Base-by-base conservation (phyloP, 2,113 vertebrate genomes). In the Calidris pugnax region DNA sequence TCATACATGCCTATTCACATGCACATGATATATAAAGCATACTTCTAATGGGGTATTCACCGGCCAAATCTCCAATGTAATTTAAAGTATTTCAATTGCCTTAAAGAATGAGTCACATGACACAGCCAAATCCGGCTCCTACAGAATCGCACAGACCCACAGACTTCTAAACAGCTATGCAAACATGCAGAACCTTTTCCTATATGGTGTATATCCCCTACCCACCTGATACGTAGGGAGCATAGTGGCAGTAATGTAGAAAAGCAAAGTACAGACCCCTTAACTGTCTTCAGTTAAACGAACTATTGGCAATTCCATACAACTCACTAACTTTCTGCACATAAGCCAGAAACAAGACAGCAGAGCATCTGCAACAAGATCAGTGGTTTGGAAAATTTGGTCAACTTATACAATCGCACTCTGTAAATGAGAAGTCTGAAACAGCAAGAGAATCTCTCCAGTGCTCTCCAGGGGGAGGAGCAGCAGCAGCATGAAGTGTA, bases 341-440 rank as follows among this genome's bases (percentile, higher is more conserved):
- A 27, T 33, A 41, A 94, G 55, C 26, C 75, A 88, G 89, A 74
- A 85, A 84, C 23, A 85, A 93, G 64, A 15, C 72, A 90, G 63
- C 79, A 88, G 82, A 95, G 59, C 75, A 87, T 83, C 4, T 75
- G 55, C 75, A 62, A 68, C 3, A 14, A 79, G 91, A 71, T 55
- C 91, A 93, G 72, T 74, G 67, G 83, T 59, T 83, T 73, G 64
- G 89, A 95, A 96, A 97, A 90, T 87, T 37, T 94, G 84, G 89
- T 88, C 96, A 95, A 66, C 75, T 88, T 63, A 45, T 20, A 60
- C 41, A 71, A 57, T 86, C 10, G 0, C 10, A 37, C 12, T 69
- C 50, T 22, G 67, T 67, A 94, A 88, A 88, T 35, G 75, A 92
- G 67, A 81, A 84, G 59, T 20, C 50, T 85, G 71, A 72, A 95